Evolutionary conservation across 37 sponge, comb jelly and placozoan species (phyloP), one percentile per base, ranked within the genome.

Genomic region (Eunapius fragilis): DNA sequence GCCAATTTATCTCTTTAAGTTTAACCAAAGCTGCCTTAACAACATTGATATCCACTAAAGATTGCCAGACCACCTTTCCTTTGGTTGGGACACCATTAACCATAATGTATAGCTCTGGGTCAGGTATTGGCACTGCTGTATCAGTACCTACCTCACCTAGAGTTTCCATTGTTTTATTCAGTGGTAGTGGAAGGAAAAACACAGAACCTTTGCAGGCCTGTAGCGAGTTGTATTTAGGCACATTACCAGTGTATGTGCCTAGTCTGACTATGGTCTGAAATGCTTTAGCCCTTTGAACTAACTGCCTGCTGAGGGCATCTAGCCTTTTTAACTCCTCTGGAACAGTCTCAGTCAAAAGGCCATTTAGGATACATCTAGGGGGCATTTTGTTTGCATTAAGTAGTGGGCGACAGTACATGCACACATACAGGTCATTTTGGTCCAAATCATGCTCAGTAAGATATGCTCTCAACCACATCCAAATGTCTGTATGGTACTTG

Each of bases 311-410:
- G 13, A 91, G 69, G 31, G 83, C 32, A 50, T 86, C 80, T 24
- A 93, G 72, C 13, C 67, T 77, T 25, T 68, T 23, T 72, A 93
- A 77, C 45, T 89, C 83, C 73, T 2, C 35, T 14, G 91, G 91
- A 31, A 91, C 73, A 27, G 91, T 79, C 13, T 34, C 83, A 2
- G 77, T 72, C 71, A 82, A 25, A 35, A 89, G 71, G 41, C 87
- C 93, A 83, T 93, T 93, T 4, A 93, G 84, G n/a, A 89, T 80
- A 81, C 89, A 89, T 6, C 87, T 10, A 32, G 87, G 37, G 31
- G 89, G 89, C 86, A 93, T 82, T 31, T 75, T 89, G 26, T 74
- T 45, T 24, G 3, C 34, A 19, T 69, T 93, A 3, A 89, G 30
- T 12, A 25, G 25, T 27, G 82, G 70, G 33, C 70, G 72, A 41